These are phyloP conservation scores for Ypsolopha sequella DNA, from an alignment of 2,888 invertebrate species.

Conservation along the genomic window DNA sequence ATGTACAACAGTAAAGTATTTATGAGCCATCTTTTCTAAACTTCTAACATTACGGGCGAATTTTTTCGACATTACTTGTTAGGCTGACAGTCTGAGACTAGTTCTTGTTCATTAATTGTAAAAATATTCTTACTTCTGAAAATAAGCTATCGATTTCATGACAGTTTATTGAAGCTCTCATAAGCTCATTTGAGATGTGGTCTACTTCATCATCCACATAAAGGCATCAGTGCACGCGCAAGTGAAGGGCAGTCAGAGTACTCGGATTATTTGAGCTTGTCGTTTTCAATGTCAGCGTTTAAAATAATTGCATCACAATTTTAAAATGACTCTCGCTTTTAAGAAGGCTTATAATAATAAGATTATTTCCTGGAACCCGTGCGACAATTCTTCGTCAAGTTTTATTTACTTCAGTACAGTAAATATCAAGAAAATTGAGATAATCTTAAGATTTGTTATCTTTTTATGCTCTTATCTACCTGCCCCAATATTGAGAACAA, in stretches of 20 bases:
- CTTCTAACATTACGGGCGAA: no score
- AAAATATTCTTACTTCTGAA: not conserved
- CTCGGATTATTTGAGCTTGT: constrained; percentile 69
- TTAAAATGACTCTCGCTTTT: constrained; percentile 65
- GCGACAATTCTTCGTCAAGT: constrained; percentile 42
- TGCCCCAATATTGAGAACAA: no score
- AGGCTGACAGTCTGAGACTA: no score
- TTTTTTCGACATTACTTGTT: no score
- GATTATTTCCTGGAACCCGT: constrained; percentile 63
- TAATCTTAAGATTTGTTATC: no score
- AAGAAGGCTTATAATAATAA: constrained; percentile 55
- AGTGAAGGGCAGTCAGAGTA: constrained; percentile 66
- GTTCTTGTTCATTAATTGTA: not conserved
- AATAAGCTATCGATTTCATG: no score
- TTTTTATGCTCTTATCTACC: no score
- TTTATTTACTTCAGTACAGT: not conserved
- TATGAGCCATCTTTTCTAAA: no score
- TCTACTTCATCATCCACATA: constrained; percentile 62
- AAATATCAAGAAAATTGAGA: no score
- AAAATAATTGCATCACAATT: constrained; percentile 71
- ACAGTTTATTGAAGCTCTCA: no score
- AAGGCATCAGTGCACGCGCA: constrained; percentile 55
- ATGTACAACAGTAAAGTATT: no score
- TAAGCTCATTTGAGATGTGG: constrained; percentile 12
- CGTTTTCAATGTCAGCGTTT: constrained; percentile 70